Conservation (phyloP, 2,888 invertebrate genomes). For the Leptopilina myrica region DNA sequence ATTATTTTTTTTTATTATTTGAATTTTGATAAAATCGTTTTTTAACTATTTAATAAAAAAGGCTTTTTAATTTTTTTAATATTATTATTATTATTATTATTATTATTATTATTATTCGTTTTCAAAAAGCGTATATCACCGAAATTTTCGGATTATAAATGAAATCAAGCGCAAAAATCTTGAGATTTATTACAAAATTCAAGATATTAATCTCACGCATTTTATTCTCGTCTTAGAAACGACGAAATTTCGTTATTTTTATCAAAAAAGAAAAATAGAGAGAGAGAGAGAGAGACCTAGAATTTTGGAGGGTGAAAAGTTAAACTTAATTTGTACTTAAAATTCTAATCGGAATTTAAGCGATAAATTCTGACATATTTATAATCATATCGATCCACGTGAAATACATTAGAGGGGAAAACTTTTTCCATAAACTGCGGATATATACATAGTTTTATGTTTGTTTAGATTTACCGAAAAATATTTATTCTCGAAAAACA, state of each 20-base stretch:
- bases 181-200: constrained; percentile 28
- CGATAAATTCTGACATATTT: constrained; percentile 14
- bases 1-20: too few species aligned
- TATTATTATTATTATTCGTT: too few species aligned
- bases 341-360: constrained; percentile 3
- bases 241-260: constrained; percentile 6
- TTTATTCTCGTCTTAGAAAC: background rate
- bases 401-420: background rate
- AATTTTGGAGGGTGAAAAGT: background rate
- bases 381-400: constrained; percentile 8
- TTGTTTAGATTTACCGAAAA: background rate
- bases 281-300: background rate
- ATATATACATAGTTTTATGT: background rate
- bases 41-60: too few species aligned
- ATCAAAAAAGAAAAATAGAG: background rate
- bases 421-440: background rate
- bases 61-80: too few species aligned
- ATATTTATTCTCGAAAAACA: too few species aligned
- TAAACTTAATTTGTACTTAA: background rate
- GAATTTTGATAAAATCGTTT: too few species aligned
- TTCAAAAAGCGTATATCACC: too few species aligned
- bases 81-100: too few species aligned
- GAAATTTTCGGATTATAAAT: background rate
- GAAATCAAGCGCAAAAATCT: background rate
- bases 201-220: constrained; percentile 7